Percentiles rank a stretch among this genome's conserved stretches.
These are phyloP conservation scores for Synchiropus splendidus DNA, from an alignment of 2,113 vertebrate species.

Conservation along the genomic window DNA sequence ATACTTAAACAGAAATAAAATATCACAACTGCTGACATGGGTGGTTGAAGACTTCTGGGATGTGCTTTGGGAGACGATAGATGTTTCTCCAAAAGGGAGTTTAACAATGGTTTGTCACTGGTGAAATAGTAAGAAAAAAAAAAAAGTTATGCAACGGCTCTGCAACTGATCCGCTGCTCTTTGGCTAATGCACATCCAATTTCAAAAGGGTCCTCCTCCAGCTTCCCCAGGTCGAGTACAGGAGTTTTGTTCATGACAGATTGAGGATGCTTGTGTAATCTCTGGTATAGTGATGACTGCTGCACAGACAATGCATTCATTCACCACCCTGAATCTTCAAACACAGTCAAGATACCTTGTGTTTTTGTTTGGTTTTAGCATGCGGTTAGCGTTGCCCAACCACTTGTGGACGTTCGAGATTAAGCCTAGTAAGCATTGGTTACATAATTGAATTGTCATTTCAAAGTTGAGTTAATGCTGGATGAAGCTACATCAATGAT, in stretches of 20 bases:
- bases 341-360: constrained; percentile 1
- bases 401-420: too few species aligned
- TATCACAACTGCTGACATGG: background rate
- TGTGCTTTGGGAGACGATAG: too few species aligned
- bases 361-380: constrained; percentile 1
- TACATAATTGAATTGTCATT: too few species aligned
- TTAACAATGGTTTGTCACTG: too few species aligned
- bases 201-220: constrained; percentile 17
- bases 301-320: constrained; percentile 5
- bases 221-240: constrained; percentile 7
- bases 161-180: background rate
- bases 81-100: too few species aligned
- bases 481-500: too few species aligned
- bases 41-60: background rate
- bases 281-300: constrained; percentile 24
- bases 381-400: background rate
- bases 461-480: too few species aligned
- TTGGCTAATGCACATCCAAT: constrained; percentile 7
- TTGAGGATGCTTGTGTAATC: too few species aligned
- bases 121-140: background rate
- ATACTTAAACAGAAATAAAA: background rate
- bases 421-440: too few species aligned
- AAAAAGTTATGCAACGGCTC: too few species aligned
- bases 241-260: constrained; percentile 13
- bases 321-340: constrained; percentile 17